Base-by-base conservation (phyloP, 2,888 invertebrate species). In the Platycnemis pennipes region DNA sequence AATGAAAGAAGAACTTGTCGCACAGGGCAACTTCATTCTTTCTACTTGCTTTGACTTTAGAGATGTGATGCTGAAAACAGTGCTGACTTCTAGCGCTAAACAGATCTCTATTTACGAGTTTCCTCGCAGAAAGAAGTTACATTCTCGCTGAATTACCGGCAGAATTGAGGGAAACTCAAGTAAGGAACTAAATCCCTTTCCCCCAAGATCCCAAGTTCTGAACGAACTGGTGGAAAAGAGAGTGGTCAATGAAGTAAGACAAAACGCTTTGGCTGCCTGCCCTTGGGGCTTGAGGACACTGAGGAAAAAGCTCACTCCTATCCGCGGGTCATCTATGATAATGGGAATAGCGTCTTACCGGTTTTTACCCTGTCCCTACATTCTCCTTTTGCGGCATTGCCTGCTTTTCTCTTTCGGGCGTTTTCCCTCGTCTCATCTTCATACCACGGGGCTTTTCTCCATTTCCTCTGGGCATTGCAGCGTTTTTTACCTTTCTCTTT, bases 251-350 rank as follows among this genome's bases (percentile, higher is more conserved):
- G 37, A 77, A 77, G 77, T 77, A 37, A 77, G 77, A 37, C 77
- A 77, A 77, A 77, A 77, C 77, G 77, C 77, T 77, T 77, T 77
- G 11, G 77, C 31, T 37, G 77, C 77, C 37, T 13, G 37, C 37
- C 77, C 77, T 37, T 37, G 77, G 77, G 77, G 77, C 77, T 8
- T 77, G 11, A 37, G 77, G 37, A 77, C 77, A 22, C 37, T 77
- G 31, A 37, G 37, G 37, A 11, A 37, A 37, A 77, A 37, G 37
- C 16, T 37, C 77, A 26, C 13, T 37, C 77, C 37, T 77, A 37
- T 77, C 77, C 77, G 77, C 77, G 77, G 77, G 77, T 77, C 77
- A 77, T 77, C 77, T 77, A 77, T 37, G 77, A 26, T 77, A 37
- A 77, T 77, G 77, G 77, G 37, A 77, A 77, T 77, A 37, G 77